Evolutionary conservation across 2,888 invertebrate species (phyloP), one percentile per base, ranked within the genome.

Genomic region (Tetragonula carbonaria): DNA sequence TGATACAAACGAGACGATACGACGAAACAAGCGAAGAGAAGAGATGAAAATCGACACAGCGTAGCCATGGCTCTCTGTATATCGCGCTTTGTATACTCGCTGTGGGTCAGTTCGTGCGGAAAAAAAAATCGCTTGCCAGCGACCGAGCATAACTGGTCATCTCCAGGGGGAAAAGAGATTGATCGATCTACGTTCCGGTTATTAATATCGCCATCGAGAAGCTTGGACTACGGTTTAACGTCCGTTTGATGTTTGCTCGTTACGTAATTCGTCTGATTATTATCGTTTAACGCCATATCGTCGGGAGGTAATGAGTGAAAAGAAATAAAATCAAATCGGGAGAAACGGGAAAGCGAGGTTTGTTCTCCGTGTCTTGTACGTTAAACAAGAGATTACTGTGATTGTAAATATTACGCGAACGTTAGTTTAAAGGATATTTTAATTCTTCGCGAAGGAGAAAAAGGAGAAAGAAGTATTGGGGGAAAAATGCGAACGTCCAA

Each of bases 1-100:
- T 85, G 88, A 86, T 91, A 89, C 88, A 87, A 88, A 90, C 86
- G 87, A 77, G 67, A 51, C 63, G 71, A 23, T 57, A 78, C 72
- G 78, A 73, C 78, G 72, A 82, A 74, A 82, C 76, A 82, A 76
- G 72, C 51, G 75, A 57, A 51, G 38, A 71, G 74, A 51, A 78
- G 77, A 75, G 80, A 68, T 51, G 65, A 74, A 63, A 33, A 71
- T 38, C 51, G 76, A 71, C 18, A 78, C 62, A 70, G 74, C 53
- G 67, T 51, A 76, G 45, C 45, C 8, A 45, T 11, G 45, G 45
- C 1, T 45, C 45, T 45, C 8, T 23, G 65, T 78, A 55, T 71
- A 67, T 82, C 82, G 53, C 65, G 70, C 77, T 71, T 73, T 62
- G 70, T 67, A 57, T 62, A 71, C 62, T 28, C 14, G 51, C 21